Conservation (phyloP, 2,113 vertebrate genomes). For the Illadopsis cleaveri region DNA sequence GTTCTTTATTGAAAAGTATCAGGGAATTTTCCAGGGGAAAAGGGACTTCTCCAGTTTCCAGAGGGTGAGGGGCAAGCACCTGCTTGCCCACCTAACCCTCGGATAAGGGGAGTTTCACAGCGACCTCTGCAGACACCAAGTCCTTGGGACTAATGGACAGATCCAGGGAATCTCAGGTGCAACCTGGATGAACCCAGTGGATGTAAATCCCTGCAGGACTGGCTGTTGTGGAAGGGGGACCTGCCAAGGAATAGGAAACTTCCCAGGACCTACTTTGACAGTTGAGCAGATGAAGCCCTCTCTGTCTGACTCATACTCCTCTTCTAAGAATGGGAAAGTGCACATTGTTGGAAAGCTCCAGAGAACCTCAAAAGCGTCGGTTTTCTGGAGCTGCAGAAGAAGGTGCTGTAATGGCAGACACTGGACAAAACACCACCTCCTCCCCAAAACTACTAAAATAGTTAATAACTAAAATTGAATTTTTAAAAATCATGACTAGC, state of each 20-base stretch:
- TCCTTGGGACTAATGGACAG: not conserved
- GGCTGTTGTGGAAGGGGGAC: not conserved
- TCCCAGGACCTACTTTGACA: not conserved
- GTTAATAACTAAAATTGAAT: not conserved
- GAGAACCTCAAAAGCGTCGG: not conserved
- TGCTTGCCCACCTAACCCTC: not conserved
- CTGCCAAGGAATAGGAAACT: not conserved
- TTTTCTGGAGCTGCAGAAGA: not conserved
- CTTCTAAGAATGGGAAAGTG: not conserved
- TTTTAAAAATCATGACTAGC: not conserved
- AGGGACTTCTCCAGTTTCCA: not conserved
- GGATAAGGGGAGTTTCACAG: not conserved
- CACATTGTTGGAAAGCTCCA: not conserved
- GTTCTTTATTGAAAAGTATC: not conserved
- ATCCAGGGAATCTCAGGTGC: not conserved
- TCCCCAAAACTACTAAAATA: not conserved
- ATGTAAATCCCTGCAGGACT: not conserved
- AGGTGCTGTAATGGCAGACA: not conserved
- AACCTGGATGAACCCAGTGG: not conserved
- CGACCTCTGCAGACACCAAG: not conserved
- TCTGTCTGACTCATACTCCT: not conserved
- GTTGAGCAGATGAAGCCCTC: not conserved
- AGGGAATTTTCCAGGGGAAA: not conserved
- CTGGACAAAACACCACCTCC: not conserved
- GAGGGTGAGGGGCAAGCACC: accelerated